Conservation (phyloP, 2,888 invertebrate genomes). For the Ophion slaviceki region DNA sequence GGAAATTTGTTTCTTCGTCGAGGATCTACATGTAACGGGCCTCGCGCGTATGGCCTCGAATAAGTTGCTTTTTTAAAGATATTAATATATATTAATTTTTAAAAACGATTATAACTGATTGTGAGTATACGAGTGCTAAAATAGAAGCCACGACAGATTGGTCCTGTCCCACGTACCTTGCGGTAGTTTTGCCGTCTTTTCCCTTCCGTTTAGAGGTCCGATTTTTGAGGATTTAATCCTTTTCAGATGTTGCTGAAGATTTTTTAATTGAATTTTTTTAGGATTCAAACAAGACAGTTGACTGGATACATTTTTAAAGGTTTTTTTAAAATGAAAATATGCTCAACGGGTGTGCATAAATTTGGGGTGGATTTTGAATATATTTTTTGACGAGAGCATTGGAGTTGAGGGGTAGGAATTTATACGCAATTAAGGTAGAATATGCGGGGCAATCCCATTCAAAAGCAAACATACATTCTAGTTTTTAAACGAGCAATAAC, state of each 20-base stretch:
- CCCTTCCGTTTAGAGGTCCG: neutral
- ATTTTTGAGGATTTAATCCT: neutral
- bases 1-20: neutral
- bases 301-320: neutral
- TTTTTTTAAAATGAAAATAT: neutral
- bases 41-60: constrained; percentile 4
- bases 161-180: constrained; percentile 3
- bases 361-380: too few species aligned
- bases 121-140: constrained; percentile 1
- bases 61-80: constrained; percentile 45
- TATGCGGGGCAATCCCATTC: too few species aligned
- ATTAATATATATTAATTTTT: constrained; percentile 31
- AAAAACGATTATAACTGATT: constrained; percentile 47
- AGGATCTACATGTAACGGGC: neutral
- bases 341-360: neutral
- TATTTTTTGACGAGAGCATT: too few species aligned
- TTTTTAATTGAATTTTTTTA: neutral
- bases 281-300: neutral
- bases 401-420: too few species aligned
- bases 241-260: neutral
- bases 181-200: neutral
- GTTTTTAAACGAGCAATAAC: too few species aligned
- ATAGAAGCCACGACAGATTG: neutral
- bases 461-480: too few species aligned
- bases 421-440: too few species aligned